These are phyloP conservation scores for Petroica traversi DNA, from an alignment of 2,113 vertebrate species.

Conservation along the genomic window DNA sequence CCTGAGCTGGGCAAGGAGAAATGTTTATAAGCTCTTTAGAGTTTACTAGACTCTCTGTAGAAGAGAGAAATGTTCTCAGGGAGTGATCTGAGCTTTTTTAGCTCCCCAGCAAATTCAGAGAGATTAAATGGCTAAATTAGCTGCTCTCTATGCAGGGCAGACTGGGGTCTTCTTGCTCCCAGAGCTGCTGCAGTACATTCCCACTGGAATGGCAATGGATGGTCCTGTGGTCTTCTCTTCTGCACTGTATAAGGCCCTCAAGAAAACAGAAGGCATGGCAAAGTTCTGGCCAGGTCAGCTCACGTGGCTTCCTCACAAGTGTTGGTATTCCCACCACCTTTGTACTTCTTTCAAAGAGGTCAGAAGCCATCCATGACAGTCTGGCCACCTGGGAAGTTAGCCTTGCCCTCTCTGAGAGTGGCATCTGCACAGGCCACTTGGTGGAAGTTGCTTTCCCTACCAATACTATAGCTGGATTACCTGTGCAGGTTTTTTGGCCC, in stretches of 20 bases:
- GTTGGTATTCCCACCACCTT: not conserved
- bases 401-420: not conserved
- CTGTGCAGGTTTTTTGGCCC: not conserved
- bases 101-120: not conserved
- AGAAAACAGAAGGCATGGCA: not conserved
- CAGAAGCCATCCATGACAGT: not conserved
- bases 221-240: not conserved
- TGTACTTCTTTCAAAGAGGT: not conserved
- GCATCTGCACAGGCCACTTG: not conserved
- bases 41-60: not conserved
- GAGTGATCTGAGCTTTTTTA: not conserved
- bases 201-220: not conserved
- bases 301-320: not conserved
- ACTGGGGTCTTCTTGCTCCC: not conserved
- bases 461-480: not conserved
- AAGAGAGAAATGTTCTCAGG: not conserved
- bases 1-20: not conserved
- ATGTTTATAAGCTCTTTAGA: not conserved
- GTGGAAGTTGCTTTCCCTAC: not conserved
- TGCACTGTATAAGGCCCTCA: accelerated
- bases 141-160: not conserved
- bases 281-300: not conserved
- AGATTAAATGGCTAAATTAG: not conserved
- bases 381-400: not conserved
- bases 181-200: not conserved